phyloP scores from a whole-genome alignment of 2,113 vertebrate genomes.

The Tauraco erythrolophus region DNA sequence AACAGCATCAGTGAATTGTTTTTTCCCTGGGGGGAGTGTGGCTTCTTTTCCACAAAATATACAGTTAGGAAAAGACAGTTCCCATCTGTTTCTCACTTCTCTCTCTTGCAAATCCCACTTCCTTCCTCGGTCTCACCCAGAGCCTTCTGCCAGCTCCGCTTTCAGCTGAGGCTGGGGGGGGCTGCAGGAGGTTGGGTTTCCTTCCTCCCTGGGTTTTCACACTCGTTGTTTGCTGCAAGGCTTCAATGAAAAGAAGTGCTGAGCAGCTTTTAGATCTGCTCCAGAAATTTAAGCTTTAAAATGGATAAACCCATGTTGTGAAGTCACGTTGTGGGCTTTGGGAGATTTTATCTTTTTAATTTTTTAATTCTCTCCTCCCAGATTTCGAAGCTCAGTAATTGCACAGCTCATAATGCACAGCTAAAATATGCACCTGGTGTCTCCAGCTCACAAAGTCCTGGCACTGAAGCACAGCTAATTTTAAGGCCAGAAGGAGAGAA shows the following conservation, averaged over 20 bases:
- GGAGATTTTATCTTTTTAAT: not conserved
- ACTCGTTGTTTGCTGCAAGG: not conserved
- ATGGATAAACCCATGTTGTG: not conserved
- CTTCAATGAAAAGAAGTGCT: not conserved
- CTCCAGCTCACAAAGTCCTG: not conserved
- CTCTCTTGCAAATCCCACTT: not conserved
- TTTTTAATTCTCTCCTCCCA: too few relatives aligned
- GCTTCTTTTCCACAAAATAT: not conserved
- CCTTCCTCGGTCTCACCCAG: not conserved
- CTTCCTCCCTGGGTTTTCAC: not conserved
- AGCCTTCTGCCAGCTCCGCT: fast-evolving
- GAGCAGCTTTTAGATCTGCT: not conserved
- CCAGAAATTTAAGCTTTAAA: not conserved
- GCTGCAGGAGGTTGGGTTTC: not conserved
- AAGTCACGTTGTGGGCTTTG: too few relatives aligned
- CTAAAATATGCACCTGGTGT: fast-evolving
- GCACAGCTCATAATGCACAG: not conserved
- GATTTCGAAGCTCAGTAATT: not conserved
- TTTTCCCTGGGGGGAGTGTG: too few relatives aligned
- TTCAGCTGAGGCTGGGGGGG: not conserved
- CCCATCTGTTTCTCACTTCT: not conserved
- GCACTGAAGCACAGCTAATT: not conserved
- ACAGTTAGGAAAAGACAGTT: not conserved
- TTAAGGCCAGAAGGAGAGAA: not conserved
- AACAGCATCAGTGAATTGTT: fast-evolving